phyloP scores from a whole-genome alignment of 1,140 invertebrate species.

The Bombus superbus region DNA sequence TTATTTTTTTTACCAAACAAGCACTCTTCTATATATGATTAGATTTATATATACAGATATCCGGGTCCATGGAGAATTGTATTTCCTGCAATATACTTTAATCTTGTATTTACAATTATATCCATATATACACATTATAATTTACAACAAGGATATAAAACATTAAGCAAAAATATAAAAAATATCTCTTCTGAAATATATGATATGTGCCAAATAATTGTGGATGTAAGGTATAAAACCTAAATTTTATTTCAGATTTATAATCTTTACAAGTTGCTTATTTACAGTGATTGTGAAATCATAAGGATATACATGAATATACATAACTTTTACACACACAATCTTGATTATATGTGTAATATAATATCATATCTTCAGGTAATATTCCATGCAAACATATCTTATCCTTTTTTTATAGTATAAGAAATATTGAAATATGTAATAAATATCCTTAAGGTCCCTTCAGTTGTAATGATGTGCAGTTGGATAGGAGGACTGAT shows the following conservation, averaged over 20 bases:
- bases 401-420: background rate
- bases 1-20: background rate
- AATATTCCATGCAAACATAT: background rate
- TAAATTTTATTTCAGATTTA: background rate
- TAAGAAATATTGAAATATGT: background rate
- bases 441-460: conserved; percentile 47
- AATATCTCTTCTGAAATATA: conserved; percentile 9
- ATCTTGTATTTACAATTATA: conserved; percentile 60
- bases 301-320: conserved; percentile 54
- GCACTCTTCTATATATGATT: background rate
- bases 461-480: conserved; percentile 60
- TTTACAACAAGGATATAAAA: conserved; percentile 50
- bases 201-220: background rate
- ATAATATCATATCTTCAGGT: conserved; percentile 41
- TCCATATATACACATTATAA: conserved; percentile 12
- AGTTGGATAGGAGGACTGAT: conserved; percentile 62
- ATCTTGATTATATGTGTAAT: conserved; percentile 45
- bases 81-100: conserved; percentile 62
- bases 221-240: background rate
- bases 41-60: conserved; percentile 52
- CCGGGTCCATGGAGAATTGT: conserved; percentile 69
- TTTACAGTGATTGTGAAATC: conserved; percentile 49
- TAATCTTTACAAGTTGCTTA: background rate
- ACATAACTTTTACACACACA: conserved; percentile 15
- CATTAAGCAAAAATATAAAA: conserved; percentile 54